Percentiles rank a stretch among this genome's conserved stretches.
Conservation (phyloP, 2,888 invertebrate genomes). For the Podabrus alpinus region DNA sequence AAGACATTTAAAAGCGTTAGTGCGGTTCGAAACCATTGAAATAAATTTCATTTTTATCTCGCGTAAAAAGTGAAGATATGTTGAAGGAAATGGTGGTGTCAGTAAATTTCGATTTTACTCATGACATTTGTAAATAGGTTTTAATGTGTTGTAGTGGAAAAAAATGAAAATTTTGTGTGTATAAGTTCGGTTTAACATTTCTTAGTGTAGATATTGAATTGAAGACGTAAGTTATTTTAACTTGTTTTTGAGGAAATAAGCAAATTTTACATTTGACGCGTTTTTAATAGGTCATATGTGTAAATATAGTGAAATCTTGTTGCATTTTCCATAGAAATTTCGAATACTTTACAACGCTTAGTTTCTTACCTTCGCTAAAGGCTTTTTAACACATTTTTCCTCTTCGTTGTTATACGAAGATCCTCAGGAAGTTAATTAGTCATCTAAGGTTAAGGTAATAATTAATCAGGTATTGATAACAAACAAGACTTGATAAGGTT, state of each 20-base stretch:
- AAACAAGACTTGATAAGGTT: background rate
- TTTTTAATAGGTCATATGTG: slow-evolving; percentile 1
- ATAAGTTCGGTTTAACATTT: background rate
- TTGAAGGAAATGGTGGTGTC: slow-evolving; percentile 19
- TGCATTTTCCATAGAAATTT: background rate
- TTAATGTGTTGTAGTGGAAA: background rate
- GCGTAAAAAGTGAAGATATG: background rate
- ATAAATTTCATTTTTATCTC: background rate
- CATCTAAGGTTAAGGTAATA: background rate
- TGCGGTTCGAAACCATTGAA: background rate
- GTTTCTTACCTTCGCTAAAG: background rate
- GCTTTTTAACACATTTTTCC: background rate
- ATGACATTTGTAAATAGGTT: background rate
- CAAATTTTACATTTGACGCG: background rate
- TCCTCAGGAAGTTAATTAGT: background rate
- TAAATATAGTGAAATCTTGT: background rate
- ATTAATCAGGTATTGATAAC: background rate
- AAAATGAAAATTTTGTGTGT: background rate
- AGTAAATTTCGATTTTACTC: slow-evolving; percentile 2
- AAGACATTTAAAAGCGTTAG: background rate
- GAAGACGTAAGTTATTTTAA: background rate
- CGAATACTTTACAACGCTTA: background rate
- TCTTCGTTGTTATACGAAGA: background rate
- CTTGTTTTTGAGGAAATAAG: background rate
- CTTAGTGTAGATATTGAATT: background rate